phyloP scores from a whole-genome alignment of 2,113 vertebrate species.

The Psilopsiagon aymara region DNA sequence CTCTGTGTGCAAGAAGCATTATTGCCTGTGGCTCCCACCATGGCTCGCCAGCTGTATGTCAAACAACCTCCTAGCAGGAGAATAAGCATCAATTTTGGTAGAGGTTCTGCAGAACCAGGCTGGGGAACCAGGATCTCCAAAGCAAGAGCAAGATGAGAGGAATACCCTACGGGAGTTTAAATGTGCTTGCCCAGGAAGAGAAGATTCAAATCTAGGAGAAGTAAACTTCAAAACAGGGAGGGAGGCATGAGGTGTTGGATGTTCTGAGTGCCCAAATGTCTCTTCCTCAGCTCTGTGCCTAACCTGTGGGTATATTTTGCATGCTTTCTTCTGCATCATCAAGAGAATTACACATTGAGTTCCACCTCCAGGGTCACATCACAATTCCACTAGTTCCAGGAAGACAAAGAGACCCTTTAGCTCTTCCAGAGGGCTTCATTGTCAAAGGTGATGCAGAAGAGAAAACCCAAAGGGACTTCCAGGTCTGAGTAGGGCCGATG shows the following conservation, averaged over 20 bases:
- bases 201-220: not conserved
- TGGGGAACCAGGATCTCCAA: not conserved
- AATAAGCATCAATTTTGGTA: not conserved
- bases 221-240: not conserved
- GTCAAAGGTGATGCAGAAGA: not conserved
- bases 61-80: not conserved
- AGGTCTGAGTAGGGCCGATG: not conserved
- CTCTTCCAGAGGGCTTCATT: not conserved
- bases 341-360: not conserved
- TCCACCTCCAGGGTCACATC: not conserved
- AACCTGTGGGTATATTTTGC: not conserved
- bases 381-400: not conserved
- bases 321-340: not conserved
- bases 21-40: not conserved
- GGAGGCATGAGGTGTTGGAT: not conserved
- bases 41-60: not conserved
- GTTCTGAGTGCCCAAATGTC: not conserved
- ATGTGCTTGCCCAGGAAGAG: not conserved
- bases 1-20: not conserved
- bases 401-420: not conserved
- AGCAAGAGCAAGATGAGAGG: not conserved
- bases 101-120: not conserved
- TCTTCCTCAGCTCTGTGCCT: not conserved
- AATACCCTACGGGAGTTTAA: not conserved
- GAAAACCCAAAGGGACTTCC: not conserved